phyloP scores from a whole-genome alignment of 1,140 invertebrate genomes.

The Agrilus planipennis region DNA sequence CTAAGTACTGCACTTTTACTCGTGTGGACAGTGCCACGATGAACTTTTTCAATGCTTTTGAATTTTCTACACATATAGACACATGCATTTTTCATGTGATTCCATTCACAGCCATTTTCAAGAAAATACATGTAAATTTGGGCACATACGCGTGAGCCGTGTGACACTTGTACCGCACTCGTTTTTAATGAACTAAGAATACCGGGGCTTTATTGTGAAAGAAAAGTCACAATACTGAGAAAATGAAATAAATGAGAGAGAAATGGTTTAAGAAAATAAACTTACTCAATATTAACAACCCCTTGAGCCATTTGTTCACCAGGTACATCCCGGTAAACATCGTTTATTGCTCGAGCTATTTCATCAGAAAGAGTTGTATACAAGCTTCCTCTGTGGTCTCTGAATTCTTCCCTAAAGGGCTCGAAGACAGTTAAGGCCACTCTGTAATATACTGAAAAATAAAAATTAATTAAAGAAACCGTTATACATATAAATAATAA shows the following conservation, averaged over 20 bases:
- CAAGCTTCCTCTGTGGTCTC: conserved; percentile 27
- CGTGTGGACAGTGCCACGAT: too few species aligned
- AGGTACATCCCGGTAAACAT: conserved; percentile 29
- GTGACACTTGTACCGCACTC: too few species aligned
- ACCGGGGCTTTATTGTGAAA: too few species aligned
- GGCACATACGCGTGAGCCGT: too few species aligned
- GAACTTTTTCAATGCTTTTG: too few species aligned
- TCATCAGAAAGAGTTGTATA: conserved; percentile 31
- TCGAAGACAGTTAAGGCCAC: conserved; percentile 35
- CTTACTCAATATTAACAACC: conserved; percentile 34
- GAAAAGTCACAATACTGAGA: neutral
- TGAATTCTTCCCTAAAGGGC: conserved; percentile 28
- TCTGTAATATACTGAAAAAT: conserved; percentile 30
- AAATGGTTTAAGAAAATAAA: conserved; percentile 3
- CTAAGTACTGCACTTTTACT: too few species aligned
- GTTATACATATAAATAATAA: neutral
- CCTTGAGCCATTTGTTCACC: conserved; percentile 34
- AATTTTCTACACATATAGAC: too few species aligned
- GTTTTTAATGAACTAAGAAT: too few species aligned
- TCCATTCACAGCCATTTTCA: too few species aligned
- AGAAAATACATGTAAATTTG: too few species aligned
- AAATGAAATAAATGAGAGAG: neutral
- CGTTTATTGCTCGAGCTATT: conserved; percentile 30
- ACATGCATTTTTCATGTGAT: too few species aligned
- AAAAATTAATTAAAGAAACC: neutral